A percentile compares a stretch with the other conserved stretches of the same genome.
Evolutionary conservation across 2,797 vertebrate species (phyloP).

Genomic region (Echiichthys vipera): DNA sequence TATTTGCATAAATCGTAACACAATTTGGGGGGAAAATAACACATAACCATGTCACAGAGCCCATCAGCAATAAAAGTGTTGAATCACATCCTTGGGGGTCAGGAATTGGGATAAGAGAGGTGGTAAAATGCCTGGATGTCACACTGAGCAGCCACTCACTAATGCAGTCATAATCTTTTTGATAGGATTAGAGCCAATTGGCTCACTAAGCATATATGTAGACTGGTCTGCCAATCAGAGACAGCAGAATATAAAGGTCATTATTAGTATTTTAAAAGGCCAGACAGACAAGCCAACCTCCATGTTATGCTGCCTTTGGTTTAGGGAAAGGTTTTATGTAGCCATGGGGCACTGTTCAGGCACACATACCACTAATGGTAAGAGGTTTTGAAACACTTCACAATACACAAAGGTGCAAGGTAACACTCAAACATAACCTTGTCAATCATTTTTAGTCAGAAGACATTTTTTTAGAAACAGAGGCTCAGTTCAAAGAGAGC

Average conservation of each 20-base stretch:
- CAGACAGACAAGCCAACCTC: neutral
- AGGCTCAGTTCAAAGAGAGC: slow-evolving; percentile 16
- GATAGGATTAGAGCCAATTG: slow-evolving; percentile 68
- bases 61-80: slow-evolving; percentile 44
- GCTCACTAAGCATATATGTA: slow-evolving; percentile 36
- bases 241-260: slow-evolving; percentile 43
- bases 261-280: slow-evolving; percentile 47
- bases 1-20: too few relatives aligned
- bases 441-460: slow-evolving; percentile 14
- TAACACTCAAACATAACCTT: neutral
- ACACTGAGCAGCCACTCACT: slow-evolving; percentile 47
- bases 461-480: neutral
- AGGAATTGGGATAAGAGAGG: slow-evolving; percentile 49
- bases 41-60: slow-evolving; percentile 33
- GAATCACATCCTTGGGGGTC: slow-evolving; percentile 49
- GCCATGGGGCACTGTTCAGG: neutral
- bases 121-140: slow-evolving; percentile 54
- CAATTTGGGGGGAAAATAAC: too few relatives aligned
- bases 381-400: slow-evolving; percentile 2
- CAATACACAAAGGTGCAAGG: neutral
- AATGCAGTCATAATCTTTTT: slow-evolving; percentile 64
- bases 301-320: slow-evolving; percentile 9
- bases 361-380: slow-evolving; percentile 8
- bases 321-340: slow-evolving; percentile 17
- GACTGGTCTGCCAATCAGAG: slow-evolving; percentile 58